Evolutionary conservation across 2,797 vertebrate genomes (phyloP), one percentile per base, ranked within the genome.

Genomic region (Botia almorhae): DNA sequence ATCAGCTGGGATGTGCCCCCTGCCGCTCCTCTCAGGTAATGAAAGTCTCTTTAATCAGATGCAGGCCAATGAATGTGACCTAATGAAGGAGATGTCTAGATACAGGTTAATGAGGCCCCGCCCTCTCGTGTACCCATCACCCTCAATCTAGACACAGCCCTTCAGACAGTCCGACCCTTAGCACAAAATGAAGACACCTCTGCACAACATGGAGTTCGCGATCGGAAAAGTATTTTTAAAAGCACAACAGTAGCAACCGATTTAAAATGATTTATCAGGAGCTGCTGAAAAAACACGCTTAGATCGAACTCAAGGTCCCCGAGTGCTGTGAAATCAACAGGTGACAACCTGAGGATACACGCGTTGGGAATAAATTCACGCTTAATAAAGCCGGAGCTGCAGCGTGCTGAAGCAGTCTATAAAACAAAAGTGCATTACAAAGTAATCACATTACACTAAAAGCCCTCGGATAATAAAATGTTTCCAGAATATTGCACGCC

Each of bases 381-480:
- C 82, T 92, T 92, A 92, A 93, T 92, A 89, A 91, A 92, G 88
- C 89, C 85, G 79, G 78, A 85, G 89, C 89, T 84, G 87, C 85
- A 87, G 83, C 83, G 82, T 82, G 76, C 85, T 83, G 89, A 88
- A 89, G 87, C 87, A 89, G 88, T 85, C 87, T 55, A 74, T 80
- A 71, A 86, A 82, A 91, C 89, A 88, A 92, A 90, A 90, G 89
- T 89, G 84, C 91, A 92, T 90, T 89, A 87, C 83, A 86, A 86
- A 88, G 87, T 92, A 93, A 93, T 93, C 90, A 92, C 89, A 91
- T 91, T 92, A 93, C 86, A 88, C 89, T 90, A 90, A 83, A 87
- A 89, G 88, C 89, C 81, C 83, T 82, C 86, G 87, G 88, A 92
- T 89, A 92, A 92, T 91, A 91, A 90, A 92, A 90, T 84, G 86